Base-by-base conservation (phyloP, 2,888 invertebrate genomes). In the Phaedon cochleariae region DNA sequence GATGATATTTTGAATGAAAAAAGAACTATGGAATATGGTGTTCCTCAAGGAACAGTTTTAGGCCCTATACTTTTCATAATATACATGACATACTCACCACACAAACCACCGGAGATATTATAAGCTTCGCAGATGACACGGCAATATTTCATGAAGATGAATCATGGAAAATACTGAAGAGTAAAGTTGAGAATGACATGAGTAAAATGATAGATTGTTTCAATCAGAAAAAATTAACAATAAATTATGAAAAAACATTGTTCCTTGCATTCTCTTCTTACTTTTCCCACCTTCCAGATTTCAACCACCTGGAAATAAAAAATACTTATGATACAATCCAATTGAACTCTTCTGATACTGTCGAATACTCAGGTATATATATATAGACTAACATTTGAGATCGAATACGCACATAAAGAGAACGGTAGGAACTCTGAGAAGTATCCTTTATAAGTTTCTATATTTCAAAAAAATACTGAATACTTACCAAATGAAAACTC, bases 401-500 rank as follows among this genome's bases (percentile, higher is more conserved):
- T 54, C 37, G 54, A 22, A 54, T 4, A 20, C 22, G 12, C 54
- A 54, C 20, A 54, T 54, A 0, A 29, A 54, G 17, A 54, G 37
- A 54, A 20, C 20, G 5, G 18, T 54, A 34, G 17, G 21, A 20
- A 54, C 34, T 20, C 21, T 20, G 20, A 54, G 37, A 17, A 34
- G 18, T 34, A 37, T 34, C 6, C 18, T 34, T 34, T 10, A 12
- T 15, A 54, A 54, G 21, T 54, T 54, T 6, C 18, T 54, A 18
- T n/a, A 54, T 18, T 17, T 54, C 12, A 34, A 34, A 54, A 22
- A 54, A n/a, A 29, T 54, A 29, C 9, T 54, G 20, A 31, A 20
- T 54, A 54, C 31, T 6, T 5, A 34, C 18, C 45, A 60, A 20
- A 51, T 60, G 22, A 52, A 45, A 60, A 60, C 15, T 15, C n/a